These are phyloP conservation scores for Drosophila niveifrons DNA, from an alignment of 2,888 invertebrate species.

Conservation along the genomic window DNA sequence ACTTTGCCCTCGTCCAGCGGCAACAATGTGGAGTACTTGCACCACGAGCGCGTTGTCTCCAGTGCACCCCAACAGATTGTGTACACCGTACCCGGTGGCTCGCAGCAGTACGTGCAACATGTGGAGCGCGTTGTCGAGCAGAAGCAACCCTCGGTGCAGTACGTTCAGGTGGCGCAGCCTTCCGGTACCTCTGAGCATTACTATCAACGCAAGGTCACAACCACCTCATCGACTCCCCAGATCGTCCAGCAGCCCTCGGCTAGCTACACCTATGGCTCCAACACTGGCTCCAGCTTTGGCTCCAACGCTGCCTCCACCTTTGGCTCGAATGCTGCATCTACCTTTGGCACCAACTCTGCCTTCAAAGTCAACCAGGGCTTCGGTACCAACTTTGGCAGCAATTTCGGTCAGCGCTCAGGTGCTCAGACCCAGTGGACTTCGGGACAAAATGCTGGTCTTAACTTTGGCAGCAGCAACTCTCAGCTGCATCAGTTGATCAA, in stretches of 20 bases:
- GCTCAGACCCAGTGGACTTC: constrained; percentile 21
- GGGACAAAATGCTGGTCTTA: constrained; percentile 17
- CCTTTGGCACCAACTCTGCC: constrained; percentile 60
- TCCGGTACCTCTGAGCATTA: constrained; percentile 74
- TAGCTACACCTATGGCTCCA: constrained; percentile 38
- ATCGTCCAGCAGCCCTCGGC: constrained; percentile 54
- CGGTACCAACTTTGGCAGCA: constrained; percentile 38
- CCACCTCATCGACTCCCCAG: constrained; percentile 65
- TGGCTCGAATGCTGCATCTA: constrained; percentile 48
- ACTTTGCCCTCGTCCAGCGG: constrained; percentile 44
- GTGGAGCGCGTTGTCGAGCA: constrained; percentile 72
- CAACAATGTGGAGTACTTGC: constrained; percentile 64
- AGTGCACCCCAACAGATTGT: constrained; percentile 61
- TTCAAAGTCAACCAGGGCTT: constrained; percentile 60
- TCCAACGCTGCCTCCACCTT: constrained; percentile 55
- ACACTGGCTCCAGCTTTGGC: constrained; percentile 42
- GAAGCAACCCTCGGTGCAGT: constrained; percentile 60
- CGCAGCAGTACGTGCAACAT: constrained; percentile 79
- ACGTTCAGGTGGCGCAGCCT: constrained; percentile 60
- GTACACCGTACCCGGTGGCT: constrained; percentile 65
- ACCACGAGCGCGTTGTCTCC: constrained; percentile 62
- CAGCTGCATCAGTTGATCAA: constrained; percentile 77
- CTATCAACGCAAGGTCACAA: constrained; percentile 75
- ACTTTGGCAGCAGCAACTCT: constrained; percentile 44
- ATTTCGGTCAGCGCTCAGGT: constrained; percentile 49